Evolutionary conservation across 2,797 vertebrate genomes (phyloP), one percentile per base, ranked within the genome.

Genomic region (Catamblyrhynchus diadema): DNA sequence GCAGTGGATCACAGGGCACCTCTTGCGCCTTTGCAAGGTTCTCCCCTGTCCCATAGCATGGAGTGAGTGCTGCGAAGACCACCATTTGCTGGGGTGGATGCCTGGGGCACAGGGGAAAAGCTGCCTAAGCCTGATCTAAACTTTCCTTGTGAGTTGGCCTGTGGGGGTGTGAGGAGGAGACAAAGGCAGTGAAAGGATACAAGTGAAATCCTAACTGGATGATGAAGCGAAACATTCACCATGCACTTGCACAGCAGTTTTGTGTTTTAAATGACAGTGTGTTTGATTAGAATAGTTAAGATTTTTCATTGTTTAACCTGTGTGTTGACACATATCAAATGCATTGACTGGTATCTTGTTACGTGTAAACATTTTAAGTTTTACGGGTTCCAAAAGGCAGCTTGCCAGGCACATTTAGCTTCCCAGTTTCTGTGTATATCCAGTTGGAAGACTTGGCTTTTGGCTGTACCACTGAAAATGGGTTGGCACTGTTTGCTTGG

Each of bases 351-450:
- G 5, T 60, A 12, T 82, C 75, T 85, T 78, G 53, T 69, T 91
- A 53, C 54, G 20, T 72, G 35, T n/a, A 70, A 84, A 42, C 37
- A 10, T 78, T 77, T 90, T 70, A 66, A 93, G 35, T 32, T 53
- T 84, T 80, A 13, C 6, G 2, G 9, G 33, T 60, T 95, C 59
- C 64, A 66, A 39, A 71, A 80, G 86, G 54, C 81, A 87, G 57
- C 62, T 67, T 86, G 71, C 74, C 73, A 92, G 81, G 71, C 80
- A 88, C 60, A 64, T 91, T 90, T 75, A 87, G 35, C 82, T 90
- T 89, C 77, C 81, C 8, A 1, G 30, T 44, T 95, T 90, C 73
- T 73, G 59, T 91, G 86, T 86, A 32, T 85, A 50, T 65, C 45
- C 86, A 65, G 54, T 54, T 94, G 64, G 79, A 86, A 85, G 73